Evolutionary conservation across 2,113 vertebrate species (phyloP).

Genomic region (Silurus meridionalis): DNA sequence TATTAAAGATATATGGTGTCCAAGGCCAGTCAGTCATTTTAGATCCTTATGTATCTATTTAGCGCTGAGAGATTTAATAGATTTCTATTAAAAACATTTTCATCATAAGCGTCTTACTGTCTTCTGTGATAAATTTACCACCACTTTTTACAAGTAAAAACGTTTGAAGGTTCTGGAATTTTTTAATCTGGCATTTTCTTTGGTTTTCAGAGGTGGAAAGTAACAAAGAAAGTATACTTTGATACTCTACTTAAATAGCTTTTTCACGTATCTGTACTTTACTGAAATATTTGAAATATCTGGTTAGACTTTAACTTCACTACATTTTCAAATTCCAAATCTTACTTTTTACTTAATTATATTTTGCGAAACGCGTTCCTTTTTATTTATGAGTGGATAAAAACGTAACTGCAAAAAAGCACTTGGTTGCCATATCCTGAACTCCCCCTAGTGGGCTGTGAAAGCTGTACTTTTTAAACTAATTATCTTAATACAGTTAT

Average conservation of each 20-base stretch:
- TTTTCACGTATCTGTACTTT: too few relatives aligned
- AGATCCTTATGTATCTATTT: not conserved
- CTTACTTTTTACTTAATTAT: too few relatives aligned
- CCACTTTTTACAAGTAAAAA: not conserved
- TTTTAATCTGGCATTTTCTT: not conserved
- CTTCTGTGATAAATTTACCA: not conserved
- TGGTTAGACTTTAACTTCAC: too few relatives aligned
- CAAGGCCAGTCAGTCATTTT: not conserved
- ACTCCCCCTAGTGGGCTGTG: not conserved
- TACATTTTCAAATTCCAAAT: too few relatives aligned
- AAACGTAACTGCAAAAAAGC: too few relatives aligned
- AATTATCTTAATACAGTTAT: not conserved
- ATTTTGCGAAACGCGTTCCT: too few relatives aligned
- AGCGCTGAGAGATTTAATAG: not conserved
- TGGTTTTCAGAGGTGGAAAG: too few relatives aligned
- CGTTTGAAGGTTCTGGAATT: not conserved
- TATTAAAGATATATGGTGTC: slow-evolving; percentile 23
- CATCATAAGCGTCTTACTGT: not conserved
- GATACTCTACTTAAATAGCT: too few relatives aligned
- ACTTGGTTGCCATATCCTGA: not conserved
- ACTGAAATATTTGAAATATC: too few relatives aligned
- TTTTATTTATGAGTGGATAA: too few relatives aligned
- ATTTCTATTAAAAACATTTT: not conserved
- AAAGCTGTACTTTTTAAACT: not conserved
- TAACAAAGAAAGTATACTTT: too few relatives aligned